These are phyloP conservation scores for Daphoenositta chrysoptera DNA, from an alignment of 2,113 vertebrate species.

Conservation along the genomic window DNA sequence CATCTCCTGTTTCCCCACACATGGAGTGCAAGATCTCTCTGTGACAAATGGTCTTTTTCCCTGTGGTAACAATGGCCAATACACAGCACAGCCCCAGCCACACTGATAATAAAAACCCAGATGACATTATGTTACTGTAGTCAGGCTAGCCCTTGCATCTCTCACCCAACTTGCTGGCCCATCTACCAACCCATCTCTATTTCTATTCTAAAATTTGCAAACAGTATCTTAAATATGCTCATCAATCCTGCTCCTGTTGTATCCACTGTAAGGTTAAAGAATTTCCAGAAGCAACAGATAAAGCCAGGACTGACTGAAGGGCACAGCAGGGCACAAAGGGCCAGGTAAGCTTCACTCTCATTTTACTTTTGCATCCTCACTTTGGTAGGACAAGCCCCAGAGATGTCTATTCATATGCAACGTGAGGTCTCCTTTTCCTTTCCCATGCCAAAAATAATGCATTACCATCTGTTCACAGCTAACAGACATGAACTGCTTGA, in stretches of 20 bases:
- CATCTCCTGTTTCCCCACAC: neutral
- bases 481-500: conserved; percentile 40
- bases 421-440: conserved; percentile 19
- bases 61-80: neutral
- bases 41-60: neutral
- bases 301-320: neutral
- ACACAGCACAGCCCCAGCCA: neutral
- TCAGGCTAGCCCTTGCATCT: neutral
- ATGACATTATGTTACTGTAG: neutral
- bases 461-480: conserved; percentile 49
- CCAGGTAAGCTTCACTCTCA: neutral
- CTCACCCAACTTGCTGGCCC: neutral
- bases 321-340: neutral
- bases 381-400: neutral
- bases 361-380: neutral
- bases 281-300: neutral
- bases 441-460: conserved; percentile 35
- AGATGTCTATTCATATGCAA: conserved; percentile 55
- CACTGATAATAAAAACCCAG: neutral
- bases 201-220: neutral
- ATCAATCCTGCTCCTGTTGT: neutral
- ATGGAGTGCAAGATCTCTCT: rapidly evolving
- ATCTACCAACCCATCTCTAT: neutral
- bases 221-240: neutral
- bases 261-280: neutral